Evolutionary conservation across 2,113 vertebrate species (phyloP).

Genomic region (Hypomesus transpacificus): DNA sequence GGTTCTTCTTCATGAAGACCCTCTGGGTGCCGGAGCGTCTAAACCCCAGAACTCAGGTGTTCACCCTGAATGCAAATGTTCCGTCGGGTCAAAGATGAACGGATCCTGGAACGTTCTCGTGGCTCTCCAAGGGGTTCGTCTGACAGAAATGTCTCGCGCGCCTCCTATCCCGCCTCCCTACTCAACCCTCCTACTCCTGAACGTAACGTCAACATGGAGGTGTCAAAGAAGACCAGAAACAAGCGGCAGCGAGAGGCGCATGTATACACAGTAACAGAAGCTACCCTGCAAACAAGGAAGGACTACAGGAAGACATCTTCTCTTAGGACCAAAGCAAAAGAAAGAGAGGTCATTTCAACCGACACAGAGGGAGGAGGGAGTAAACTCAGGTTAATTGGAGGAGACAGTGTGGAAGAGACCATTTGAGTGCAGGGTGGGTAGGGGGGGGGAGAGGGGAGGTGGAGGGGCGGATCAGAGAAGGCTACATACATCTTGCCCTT

Average conservation of each 20-base stretch:
- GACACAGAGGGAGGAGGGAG: constrained; percentile 41
- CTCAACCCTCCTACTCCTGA: constrained; percentile 40
- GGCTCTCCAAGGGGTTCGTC: constrained; percentile 11
- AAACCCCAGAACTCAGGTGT: constrained; percentile 23
- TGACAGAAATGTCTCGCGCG: neutral
- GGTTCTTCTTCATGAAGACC: too few relatives aligned
- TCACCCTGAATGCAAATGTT: constrained; percentile 28
- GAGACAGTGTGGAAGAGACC: constrained; percentile 48
- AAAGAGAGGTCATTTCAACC: constrained; percentile 49
- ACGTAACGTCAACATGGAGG: constrained; percentile 35
- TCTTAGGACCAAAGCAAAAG: constrained; percentile 24
- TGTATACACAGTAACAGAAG: constrained; percentile 36
- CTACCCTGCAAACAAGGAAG: constrained; percentile 29
- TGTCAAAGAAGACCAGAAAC: constrained; percentile 55
- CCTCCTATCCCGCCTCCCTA: constrained; percentile 39
- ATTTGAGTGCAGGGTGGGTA: constrained; percentile 33
- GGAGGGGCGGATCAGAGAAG: constrained; percentile 65
- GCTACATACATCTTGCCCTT: constrained; percentile 91
- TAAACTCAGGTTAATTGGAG: constrained; percentile 35
- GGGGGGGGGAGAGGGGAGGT: constrained; percentile 32
- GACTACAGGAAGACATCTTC: constrained; percentile 20
- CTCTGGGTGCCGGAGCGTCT: too few relatives aligned
- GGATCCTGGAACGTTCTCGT: neutral
- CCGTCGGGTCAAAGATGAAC: neutral
- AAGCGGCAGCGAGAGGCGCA: constrained; percentile 50